Evolutionary conservation across 1,140 invertebrate genomes (phyloP).

Genomic region (Zaprionus vittiger): DNA sequence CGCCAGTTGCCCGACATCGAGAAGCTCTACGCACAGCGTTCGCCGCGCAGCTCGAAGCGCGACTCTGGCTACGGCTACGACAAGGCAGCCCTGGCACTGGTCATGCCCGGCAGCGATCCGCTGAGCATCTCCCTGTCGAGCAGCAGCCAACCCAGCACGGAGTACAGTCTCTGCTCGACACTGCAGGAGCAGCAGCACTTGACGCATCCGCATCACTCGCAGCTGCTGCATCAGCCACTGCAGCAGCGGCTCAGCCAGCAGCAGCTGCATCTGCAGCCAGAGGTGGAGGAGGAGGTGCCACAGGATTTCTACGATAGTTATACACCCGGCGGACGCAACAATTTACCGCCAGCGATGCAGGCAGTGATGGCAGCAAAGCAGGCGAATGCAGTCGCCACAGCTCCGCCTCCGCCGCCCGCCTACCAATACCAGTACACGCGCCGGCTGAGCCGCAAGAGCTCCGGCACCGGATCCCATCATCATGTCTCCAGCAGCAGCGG

Average conservation of each 20-base stretch:
- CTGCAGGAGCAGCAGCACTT: constrained; percentile 33
- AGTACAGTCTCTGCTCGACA: constrained; percentile 70
- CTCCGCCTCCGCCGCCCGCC: constrained; percentile 53
- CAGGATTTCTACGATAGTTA: constrained; percentile 78
- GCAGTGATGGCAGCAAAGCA: not conserved
- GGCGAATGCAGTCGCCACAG: constrained; percentile 6
- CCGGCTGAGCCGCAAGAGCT: constrained; percentile 75
- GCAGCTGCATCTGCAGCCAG: constrained; percentile 7
- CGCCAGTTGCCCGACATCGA: constrained; percentile 76
- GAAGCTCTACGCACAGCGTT: constrained; percentile 74
- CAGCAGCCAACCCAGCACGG: constrained; percentile 57
- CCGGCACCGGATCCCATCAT: constrained; percentile 62
- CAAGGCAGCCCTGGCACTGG: constrained; percentile 40
- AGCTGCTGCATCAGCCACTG: constrained; percentile 18
- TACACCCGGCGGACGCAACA: constrained; percentile 69
- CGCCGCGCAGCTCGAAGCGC: constrained; percentile 61
- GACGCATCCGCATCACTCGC: constrained; percentile 15
- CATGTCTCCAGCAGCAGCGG: constrained; percentile 36
- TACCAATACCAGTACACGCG: constrained; percentile 81
- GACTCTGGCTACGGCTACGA: constrained; percentile 48
- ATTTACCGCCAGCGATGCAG: constrained; percentile 43
- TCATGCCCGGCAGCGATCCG: constrained; percentile 70
- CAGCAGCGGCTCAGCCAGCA: constrained; percentile 28
- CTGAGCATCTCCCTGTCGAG: constrained; percentile 60
- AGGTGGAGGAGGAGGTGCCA: constrained; percentile 68